A percentile compares a stretch with the other conserved stretches of the same genome.
phyloP scores from a whole-genome alignment of 2,888 invertebrate species.

The Belgica antarctica region DNA sequence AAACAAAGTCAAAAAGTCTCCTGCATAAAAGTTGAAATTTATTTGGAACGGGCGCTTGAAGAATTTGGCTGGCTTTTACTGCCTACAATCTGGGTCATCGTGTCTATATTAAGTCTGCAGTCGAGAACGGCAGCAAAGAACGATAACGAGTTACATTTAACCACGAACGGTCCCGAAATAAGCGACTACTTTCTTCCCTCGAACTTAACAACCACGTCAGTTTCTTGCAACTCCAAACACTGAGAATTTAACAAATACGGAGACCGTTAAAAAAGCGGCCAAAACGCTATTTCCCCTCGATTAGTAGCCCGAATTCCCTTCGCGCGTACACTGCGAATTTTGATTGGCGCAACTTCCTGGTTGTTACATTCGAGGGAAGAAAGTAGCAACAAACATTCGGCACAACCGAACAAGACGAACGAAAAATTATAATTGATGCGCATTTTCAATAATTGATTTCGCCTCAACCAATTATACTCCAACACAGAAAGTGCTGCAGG shows the following conservation, averaged over 20 bases:
- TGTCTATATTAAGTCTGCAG: slow-evolving; percentile 16
- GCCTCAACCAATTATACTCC: background rate
- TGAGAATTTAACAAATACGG: background rate
- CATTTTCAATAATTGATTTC: background rate
- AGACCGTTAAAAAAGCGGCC: too few species aligned
- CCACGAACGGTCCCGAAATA: background rate
- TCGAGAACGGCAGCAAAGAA: background rate
- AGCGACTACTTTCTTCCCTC: background rate
- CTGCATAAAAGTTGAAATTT: slow-evolving; percentile 7
- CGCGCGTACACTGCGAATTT: too few species aligned
- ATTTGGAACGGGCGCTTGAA: slow-evolving; percentile 9
- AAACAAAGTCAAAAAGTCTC: background rate
- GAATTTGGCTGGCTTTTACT: slow-evolving; percentile 2
- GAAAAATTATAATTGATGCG: slow-evolving; percentile 11
- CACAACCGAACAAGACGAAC: background rate
- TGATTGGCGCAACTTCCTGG: too few species aligned
- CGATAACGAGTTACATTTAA: background rate
- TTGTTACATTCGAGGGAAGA: too few species aligned
- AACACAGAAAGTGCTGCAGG: too few species aligned
- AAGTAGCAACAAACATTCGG: too few species aligned
- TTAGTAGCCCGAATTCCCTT: background rate
- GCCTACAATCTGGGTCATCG: background rate
- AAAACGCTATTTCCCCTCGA: too few species aligned
- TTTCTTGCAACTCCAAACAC: background rate
- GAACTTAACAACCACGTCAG: too few species aligned